These are phyloP conservation scores for Dolichopus griseipennis DNA, from an alignment of 2,888 invertebrate species.

Conservation along the genomic window DNA sequence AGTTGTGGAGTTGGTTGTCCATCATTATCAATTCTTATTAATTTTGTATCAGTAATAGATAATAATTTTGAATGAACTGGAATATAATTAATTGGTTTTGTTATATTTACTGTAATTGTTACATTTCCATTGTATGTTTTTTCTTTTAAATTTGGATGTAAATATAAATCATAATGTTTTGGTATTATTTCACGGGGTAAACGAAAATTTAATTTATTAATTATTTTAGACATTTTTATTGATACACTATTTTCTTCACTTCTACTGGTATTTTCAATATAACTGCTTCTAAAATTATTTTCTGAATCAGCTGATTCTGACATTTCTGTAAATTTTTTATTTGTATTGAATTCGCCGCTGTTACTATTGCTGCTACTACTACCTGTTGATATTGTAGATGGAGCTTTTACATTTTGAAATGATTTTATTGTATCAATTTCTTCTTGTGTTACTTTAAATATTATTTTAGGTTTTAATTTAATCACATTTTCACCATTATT, in stretches of 20 bases:
- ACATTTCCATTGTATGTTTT: slow-evolving; percentile 53
- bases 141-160: slow-evolving; percentile 54
- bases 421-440: neutral
- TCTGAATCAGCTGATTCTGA: neutral
- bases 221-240: slow-evolving; percentile 34
- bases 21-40: slow-evolving; percentile 31
- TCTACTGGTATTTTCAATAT: neutral
- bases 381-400: neutral
- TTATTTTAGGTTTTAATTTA: slow-evolving; percentile 7
- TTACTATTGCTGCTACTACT: neutral
- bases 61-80: slow-evolving; percentile 46
- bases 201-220: slow-evolving; percentile 44
- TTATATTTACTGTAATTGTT: slow-evolving; percentile 46
- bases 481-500: slow-evolving; percentile 2
- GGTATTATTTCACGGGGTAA: slow-evolving; percentile 53
- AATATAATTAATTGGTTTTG: slow-evolving; percentile 42
- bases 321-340: neutral
- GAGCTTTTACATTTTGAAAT: neutral
- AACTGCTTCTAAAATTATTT: neutral
- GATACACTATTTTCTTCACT: neutral
- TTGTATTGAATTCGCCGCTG: neutral
- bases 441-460: neutral
- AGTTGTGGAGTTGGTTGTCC: slow-evolving; percentile 27
- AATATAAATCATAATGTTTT: slow-evolving; percentile 52
- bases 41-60: slow-evolving; percentile 44